A percentile compares a stretch with the other conserved stretches of the same genome.
phyloP scores from a whole-genome alignment of 2,888 invertebrate species.

The Achlya flavicornis region DNA sequence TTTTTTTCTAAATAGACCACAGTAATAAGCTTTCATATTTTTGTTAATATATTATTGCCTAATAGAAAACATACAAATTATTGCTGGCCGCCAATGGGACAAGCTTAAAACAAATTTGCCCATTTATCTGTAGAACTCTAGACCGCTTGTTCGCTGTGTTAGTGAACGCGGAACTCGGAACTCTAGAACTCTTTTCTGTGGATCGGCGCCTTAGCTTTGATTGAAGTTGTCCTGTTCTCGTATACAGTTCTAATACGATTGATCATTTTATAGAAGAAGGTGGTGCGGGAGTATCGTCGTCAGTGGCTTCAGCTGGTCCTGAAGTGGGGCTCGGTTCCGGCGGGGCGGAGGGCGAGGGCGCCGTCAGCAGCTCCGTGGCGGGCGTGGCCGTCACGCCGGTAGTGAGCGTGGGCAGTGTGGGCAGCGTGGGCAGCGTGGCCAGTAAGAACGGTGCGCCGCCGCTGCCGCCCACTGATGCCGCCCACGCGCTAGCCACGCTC shows the following conservation, averaged over 20 bases:
- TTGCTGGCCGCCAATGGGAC: too few relatives aligned
- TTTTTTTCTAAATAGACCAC: too few relatives aligned
- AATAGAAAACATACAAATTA: too few relatives aligned
- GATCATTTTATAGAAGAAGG: conserved; percentile 49
- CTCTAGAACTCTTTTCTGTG: too few relatives aligned
- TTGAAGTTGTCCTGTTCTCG: too few relatives aligned
- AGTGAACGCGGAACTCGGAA: too few relatives aligned
- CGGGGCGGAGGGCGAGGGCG: conserved; percentile 21
- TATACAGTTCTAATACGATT: neutral
- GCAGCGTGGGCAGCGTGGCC: conserved; percentile 41
- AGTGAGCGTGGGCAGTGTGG: conserved; percentile 55
- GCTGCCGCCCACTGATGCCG: conserved; percentile 80
- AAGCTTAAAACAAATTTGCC: too few relatives aligned
- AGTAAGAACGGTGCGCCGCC: conserved; percentile 62
- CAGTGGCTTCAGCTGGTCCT: conserved; percentile 38
- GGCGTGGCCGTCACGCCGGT: conserved; percentile 26
- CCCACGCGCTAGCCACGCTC: conserved; percentile 88
- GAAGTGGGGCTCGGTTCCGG: conserved; percentile 23
- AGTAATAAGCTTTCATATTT: too few relatives aligned
- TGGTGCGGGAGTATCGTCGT: conserved; percentile 65
- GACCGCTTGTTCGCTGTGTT: too few relatives aligned
- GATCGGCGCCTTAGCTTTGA: too few relatives aligned
- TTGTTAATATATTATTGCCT: too few relatives aligned
- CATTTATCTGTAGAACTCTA: too few relatives aligned
- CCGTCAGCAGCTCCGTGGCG: conserved; percentile 17